Base-by-base conservation (phyloP, 2,888 invertebrate species). In the Artemia sp. region DNA sequence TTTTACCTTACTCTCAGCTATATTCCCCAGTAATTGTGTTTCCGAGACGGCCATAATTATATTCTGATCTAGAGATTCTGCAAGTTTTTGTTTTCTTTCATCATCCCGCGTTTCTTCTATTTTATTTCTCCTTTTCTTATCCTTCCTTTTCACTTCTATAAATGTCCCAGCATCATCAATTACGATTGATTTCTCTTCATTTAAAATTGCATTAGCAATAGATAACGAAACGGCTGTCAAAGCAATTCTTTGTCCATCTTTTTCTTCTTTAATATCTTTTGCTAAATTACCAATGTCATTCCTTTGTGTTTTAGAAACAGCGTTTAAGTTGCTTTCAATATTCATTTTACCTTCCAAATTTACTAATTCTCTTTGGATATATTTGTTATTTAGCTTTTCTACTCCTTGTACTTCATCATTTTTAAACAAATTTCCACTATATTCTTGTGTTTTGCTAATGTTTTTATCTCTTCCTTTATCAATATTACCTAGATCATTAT, bases 221-320 rank as follows among this genome's bases (percentile, higher is more conserved):
- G 14, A 58, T n/a, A 58, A 14, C n/a, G 58, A 9, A 1, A 58
- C 58, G n/a, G 58, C 58, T 7, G 58, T 58, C 58, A 58, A 9
- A 14, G n/a, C 58, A 8, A 58, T 58, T 58, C 58, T 58, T n/a
- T 14, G 58, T n/a, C 58, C 58, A 58, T 58, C 9, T 0, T 58
- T 70, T 58, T 12, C 72, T 70, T 51, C 52, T 69, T 73, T 73
- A 73, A 64, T 73, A 71, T 52, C 73, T 73, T 12, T 73, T 72
- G 9, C 69, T 52, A 69, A 70, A 73, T 11, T 51, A 51, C 11
- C 72, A 50, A 12, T 69, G 67, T 14, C 71, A 71, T 38, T 70
- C 52, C 9, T 12, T 38, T 38, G 38, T 38, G 38, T 38, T 38
- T 38, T 38, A 38, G 38, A 38, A 38, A 6, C 6, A 38, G 38